phyloP scores from a whole-genome alignment of 2,888 invertebrate genomes.

The Crossocerus cetratus region DNA sequence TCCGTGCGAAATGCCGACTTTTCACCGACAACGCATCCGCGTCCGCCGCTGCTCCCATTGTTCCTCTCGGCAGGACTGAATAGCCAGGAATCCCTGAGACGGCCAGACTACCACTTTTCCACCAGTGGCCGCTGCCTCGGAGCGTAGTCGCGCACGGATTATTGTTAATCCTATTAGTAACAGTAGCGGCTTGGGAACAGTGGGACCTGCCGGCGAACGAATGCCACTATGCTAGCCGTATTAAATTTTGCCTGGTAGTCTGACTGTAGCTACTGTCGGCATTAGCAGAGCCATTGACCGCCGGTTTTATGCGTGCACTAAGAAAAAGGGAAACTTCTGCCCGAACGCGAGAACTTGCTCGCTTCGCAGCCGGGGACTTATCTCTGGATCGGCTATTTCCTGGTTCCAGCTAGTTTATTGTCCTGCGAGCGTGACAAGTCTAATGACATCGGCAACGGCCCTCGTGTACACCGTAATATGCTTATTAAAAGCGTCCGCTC shows the following conservation, averaged over 20 bases:
- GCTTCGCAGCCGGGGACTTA: constrained; percentile 18
- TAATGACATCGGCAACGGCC: constrained; percentile 35
- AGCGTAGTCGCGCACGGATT: background rate
- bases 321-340: no score
- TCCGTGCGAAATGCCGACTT: constrained; percentile 15
- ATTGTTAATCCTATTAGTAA: background rate
- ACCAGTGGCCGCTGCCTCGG: no score
- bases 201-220: background rate
- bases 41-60: background rate
- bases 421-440: constrained; percentile 32
- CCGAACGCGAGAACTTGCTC: no score
- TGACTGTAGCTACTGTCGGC: no score
- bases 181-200: background rate
- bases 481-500: constrained; percentile 30
- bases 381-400: constrained; percentile 44
- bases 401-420: constrained; percentile 52
- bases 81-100: no score
- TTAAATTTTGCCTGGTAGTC: background rate
- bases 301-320: no score
- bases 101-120: no score
- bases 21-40: background rate
- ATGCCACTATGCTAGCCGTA: background rate
- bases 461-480: constrained; percentile 25
- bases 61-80: background rate
- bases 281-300: no score